A percentile compares a stretch with the other conserved stretches of the same genome.
phyloP scores from a whole-genome alignment of 2,113 vertebrate genomes.

The Porphyrio hochstetteri region DNA sequence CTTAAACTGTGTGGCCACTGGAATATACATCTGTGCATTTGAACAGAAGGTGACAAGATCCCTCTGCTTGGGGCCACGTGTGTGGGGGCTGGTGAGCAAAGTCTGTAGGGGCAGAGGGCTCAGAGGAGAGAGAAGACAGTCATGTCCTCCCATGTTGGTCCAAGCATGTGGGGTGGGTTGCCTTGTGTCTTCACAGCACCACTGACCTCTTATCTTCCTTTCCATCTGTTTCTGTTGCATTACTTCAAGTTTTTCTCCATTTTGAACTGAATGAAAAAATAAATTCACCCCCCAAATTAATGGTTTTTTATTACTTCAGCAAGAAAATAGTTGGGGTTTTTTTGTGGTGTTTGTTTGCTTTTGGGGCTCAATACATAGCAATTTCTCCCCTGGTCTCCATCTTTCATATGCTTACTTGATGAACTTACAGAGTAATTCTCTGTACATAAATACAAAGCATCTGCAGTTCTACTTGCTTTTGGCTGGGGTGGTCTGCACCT shows the following conservation, averaged over 20 bases:
- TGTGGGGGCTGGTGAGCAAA: neutral
- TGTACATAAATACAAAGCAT: neutral
- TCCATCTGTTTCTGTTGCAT: fast-evolving
- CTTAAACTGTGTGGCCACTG: neutral
- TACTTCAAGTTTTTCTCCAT: neutral
- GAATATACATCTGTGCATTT: fast-evolving
- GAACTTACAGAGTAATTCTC: neutral
- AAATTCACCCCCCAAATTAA: neutral
- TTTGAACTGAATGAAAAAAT: neutral
- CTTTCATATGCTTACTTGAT: neutral
- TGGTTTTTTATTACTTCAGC: neutral
- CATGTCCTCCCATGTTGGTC: fast-evolving
- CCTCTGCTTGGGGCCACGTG: fast-evolving
- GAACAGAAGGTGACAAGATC: neutral
- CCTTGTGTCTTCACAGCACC: neutral
- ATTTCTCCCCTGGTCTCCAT: neutral
- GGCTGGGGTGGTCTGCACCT: neutral
- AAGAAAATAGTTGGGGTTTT: fast-evolving
- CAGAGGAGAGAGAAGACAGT: fast-evolving
- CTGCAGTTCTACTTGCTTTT: neutral
- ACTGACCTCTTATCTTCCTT: neutral
- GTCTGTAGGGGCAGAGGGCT: neutral
- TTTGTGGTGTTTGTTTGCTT: neutral
- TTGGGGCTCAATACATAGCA: neutral
- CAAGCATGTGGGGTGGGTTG: fast-evolving